These are phyloP conservation scores for Caenorhabditis sp. DNA, from an alignment of 2,888 invertebrate species.

Conservation along the genomic window DNA sequence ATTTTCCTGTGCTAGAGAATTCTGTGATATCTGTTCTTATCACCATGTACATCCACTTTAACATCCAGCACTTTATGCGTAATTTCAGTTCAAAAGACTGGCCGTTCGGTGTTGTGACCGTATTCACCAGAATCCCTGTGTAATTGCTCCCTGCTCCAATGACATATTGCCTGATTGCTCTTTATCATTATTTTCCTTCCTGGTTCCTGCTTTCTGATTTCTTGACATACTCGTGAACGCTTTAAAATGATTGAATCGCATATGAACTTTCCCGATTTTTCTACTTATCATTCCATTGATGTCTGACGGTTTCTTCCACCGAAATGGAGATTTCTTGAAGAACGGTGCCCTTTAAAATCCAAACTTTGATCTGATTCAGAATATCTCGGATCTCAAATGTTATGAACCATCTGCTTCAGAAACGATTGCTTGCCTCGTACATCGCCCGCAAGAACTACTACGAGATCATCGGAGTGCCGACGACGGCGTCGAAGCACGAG, in stretches of 20 bases:
- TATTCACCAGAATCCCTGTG: constrained; percentile 36
- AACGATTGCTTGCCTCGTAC: constrained; percentile 51
- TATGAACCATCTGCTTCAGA: constrained; percentile 21
- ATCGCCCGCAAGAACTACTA: constrained; percentile 59
- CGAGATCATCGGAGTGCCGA: constrained; percentile 58
- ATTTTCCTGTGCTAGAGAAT: constrained; percentile 38
- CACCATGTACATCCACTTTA: constrained; percentile 30
- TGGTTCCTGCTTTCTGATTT: constrained; percentile 5
- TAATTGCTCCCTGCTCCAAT: not conserved
- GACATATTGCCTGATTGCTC: too few species aligned
- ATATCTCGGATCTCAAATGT: not conserved
- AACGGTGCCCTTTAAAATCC: too few species aligned
- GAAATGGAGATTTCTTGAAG: too few species aligned
- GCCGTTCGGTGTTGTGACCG: constrained; percentile 9
- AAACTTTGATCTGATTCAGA: not conserved
- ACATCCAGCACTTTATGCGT: constrained; percentile 33
- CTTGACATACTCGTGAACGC: not conserved
- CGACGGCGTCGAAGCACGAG: constrained; percentile 34
- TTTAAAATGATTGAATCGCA: not conserved
- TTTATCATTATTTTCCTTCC: too few species aligned
- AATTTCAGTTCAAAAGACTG: constrained; percentile 22
- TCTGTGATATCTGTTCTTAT: constrained; percentile 17
- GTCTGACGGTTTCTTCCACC: not conserved
- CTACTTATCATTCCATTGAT: too few species aligned
- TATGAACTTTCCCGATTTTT: not conserved